Conservation (phyloP, 1,140 invertebrate species). For the Drosophila pandora region DNA sequence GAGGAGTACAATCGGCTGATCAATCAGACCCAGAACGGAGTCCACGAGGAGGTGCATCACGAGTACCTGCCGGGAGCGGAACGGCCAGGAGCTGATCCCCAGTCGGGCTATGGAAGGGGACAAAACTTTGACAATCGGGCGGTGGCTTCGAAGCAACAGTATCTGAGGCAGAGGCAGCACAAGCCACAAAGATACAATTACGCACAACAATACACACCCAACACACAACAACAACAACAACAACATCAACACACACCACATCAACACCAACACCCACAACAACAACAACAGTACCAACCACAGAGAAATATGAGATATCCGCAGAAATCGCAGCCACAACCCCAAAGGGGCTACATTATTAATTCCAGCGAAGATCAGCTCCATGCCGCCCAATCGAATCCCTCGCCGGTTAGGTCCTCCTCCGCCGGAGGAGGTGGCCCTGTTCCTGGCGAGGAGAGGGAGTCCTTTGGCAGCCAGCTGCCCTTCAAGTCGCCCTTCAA, state of each 20-base stretch:
- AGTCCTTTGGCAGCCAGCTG: conserved; percentile 47
- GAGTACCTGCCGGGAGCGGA: conserved; percentile 68
- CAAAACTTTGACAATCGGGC: conserved; percentile 42
- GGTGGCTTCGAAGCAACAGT: conserved; percentile 47
- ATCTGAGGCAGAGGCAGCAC: conserved; percentile 24
- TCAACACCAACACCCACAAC: not conserved
- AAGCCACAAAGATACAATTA: conserved; percentile 11
- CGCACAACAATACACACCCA: conserved; percentile 16
- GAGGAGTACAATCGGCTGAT: conserved; percentile 68
- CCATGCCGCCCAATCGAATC: conserved; percentile 43
- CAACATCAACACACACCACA: conserved; percentile 4
- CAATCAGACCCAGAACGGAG: conserved; percentile 58
- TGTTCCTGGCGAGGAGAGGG: conserved; percentile 22
- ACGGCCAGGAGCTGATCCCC: conserved; percentile 14
- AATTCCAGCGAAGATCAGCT: conserved; percentile 69
- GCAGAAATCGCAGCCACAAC: not conserved
- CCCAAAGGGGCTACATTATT: conserved; percentile 36
- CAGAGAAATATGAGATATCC: conserved; percentile 1
- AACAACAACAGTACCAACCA: conserved; percentile 11
- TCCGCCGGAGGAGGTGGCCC: not conserved
- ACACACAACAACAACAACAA: conserved; percentile 16
- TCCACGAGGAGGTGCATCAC: conserved; percentile 72
- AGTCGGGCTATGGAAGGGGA: not conserved
- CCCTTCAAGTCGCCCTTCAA: conserved; percentile 70
- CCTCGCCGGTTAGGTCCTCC: conserved; percentile 18